These are phyloP conservation scores for Lonchura striata DNA, from an alignment of 2,113 vertebrate genomes.

Conservation along the genomic window DNA sequence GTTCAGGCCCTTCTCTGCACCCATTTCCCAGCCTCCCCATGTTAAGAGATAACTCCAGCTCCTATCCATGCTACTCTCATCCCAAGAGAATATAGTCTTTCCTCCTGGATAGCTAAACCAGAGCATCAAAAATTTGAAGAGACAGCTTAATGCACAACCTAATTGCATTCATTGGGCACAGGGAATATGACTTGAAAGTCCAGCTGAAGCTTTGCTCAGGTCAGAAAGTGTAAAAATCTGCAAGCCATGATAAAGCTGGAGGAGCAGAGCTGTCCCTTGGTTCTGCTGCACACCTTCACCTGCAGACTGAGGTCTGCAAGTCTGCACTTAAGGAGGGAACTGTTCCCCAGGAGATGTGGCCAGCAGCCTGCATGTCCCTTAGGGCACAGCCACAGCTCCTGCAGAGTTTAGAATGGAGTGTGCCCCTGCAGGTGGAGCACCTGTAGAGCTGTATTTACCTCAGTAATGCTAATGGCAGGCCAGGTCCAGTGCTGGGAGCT, in stretches of 20 bases:
- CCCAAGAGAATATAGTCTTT: background rate
- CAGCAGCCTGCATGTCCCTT: background rate
- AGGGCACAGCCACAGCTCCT: background rate
- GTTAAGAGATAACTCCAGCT: background rate
- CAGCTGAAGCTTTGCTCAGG: background rate
- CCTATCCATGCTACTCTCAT: accelerated
- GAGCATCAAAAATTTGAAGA: background rate
- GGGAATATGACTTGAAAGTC: background rate
- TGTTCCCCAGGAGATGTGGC: accelerated
- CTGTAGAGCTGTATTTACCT: background rate
- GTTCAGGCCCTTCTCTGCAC: background rate
- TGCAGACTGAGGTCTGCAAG: background rate
- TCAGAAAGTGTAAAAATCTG: background rate
- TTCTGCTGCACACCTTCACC: background rate
- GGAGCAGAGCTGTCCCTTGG: background rate
- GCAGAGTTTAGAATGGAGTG: background rate
- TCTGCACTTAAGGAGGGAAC: background rate
- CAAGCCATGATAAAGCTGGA: background rate
- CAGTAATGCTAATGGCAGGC: background rate
- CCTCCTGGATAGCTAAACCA: background rate
- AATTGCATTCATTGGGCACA: background rate
- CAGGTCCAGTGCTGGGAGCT: background rate
- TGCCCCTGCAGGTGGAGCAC: background rate
- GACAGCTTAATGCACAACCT: background rate
- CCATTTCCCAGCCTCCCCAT: background rate